Percentiles rank a stretch among this genome's conserved stretches.
Evolutionary conservation across 2,797 vertebrate genomes (phyloP).

Genomic region (Crenuchus spilurus): DNA sequence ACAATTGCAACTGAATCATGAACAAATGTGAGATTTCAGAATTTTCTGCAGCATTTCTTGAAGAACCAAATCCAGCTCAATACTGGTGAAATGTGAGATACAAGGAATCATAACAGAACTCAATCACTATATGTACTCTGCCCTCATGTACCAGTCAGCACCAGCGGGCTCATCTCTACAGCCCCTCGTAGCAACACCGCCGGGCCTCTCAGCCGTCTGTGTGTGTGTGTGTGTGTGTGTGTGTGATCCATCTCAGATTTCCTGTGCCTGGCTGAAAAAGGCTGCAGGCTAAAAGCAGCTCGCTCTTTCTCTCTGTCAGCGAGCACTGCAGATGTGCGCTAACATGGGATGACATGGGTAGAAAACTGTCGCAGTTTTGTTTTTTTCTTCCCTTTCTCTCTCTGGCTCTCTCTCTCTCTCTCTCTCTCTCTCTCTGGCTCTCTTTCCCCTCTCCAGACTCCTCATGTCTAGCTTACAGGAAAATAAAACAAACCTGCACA

Average conservation of each 20-base stretch:
- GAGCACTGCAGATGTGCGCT: constrained; percentile 56
- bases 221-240: constrained; percentile 44
- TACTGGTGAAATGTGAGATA: too few relatives aligned
- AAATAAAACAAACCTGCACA: not conserved
- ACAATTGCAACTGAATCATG: not conserved
- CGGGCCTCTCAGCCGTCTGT: constrained; percentile 38
- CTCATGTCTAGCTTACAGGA: not conserved
- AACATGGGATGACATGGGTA: constrained; percentile 51
- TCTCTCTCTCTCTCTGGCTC: constrained; percentile 27
- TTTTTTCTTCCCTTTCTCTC: not conserved
- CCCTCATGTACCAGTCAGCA: constrained; percentile 81
- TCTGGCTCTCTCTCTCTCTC: constrained; percentile 11
- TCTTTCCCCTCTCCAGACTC: constrained; percentile 1
- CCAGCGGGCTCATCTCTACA: constrained; percentile 75
- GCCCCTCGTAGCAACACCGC: constrained; percentile 67
- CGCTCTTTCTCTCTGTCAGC: constrained; percentile 49
- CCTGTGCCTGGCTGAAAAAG: constrained; percentile 34
- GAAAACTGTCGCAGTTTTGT: constrained; percentile 44
- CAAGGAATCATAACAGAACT: too few relatives aligned
- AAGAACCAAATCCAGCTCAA: not conserved
- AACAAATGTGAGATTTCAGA: not conserved
- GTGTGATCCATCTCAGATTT: constrained; percentile 44
- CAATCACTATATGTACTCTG: not conserved
- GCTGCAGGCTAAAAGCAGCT: constrained; percentile 42
- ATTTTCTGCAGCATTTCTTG: too few relatives aligned